These are phyloP conservation scores for Orius laevigatus DNA, from an alignment of 1,140 invertebrate species.

Conservation along the genomic window DNA sequence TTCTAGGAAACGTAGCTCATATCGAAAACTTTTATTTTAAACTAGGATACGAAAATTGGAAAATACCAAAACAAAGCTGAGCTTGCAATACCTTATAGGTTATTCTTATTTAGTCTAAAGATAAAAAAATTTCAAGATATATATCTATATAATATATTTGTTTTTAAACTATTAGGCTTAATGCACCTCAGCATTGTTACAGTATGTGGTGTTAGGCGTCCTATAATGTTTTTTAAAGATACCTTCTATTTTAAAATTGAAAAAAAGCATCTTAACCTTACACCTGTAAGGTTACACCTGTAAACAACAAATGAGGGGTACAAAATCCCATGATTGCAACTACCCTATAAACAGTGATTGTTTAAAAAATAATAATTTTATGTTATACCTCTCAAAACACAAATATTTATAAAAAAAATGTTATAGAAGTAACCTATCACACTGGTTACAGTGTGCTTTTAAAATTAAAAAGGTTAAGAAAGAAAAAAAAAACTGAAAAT, in stretches of 20 bases:
- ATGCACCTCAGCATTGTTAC: constrained; percentile 15
- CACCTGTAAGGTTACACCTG: too few relatives aligned
- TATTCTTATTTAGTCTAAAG: background rate
- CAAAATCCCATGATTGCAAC: constrained; percentile 9
- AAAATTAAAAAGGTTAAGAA: too few relatives aligned
- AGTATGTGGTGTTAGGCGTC: constrained; percentile 5
- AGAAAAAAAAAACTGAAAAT: too few relatives aligned
- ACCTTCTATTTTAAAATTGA: constrained; percentile 1
- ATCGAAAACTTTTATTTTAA: constrained; percentile 4
- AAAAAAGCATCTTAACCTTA: too few relatives aligned
- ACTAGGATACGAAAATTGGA: background rate
- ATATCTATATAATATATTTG: constrained; percentile 8
- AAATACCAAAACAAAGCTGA: constrained; percentile 6
- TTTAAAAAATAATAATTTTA: constrained; percentile 6
- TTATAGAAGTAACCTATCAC: too few relatives aligned
- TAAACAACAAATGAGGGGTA: constrained; percentile 7
- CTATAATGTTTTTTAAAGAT: constrained; percentile 13
- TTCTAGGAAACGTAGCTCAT: constrained; percentile 1
- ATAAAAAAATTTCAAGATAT: background rate
- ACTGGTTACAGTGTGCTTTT: too few relatives aligned
- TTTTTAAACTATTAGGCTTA: too few relatives aligned
- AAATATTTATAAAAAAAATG: too few relatives aligned
- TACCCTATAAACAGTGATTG: constrained; percentile 10
- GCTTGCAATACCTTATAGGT: constrained; percentile 4
- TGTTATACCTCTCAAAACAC: too few relatives aligned